Evolutionary conservation across 2,113 vertebrate species (phyloP).

Genomic region (Oreochromis niloticus): DNA sequence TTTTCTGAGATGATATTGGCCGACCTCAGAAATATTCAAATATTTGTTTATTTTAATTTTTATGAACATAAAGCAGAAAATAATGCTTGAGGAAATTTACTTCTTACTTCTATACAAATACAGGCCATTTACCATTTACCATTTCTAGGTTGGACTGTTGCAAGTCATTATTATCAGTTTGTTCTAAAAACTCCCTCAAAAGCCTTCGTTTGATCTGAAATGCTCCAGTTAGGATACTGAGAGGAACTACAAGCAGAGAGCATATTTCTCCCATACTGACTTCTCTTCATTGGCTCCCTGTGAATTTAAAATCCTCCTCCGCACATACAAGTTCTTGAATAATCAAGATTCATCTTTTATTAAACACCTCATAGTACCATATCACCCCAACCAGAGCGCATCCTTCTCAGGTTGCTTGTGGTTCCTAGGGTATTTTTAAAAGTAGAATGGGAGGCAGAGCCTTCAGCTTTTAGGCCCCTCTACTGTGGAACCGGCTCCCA

Average conservation of each 20-base stretch:
- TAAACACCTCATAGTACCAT: background rate
- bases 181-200: background rate
- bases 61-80: background rate
- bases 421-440: background rate
- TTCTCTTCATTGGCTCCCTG: background rate
- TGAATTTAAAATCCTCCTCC: background rate
- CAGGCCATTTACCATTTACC: no score
- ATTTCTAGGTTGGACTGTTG: background rate
- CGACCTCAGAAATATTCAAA: background rate
- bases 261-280: background rate
- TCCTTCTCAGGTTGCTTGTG: background rate
- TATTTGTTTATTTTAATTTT: background rate
- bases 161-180: background rate
- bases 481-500: background rate
- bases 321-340: background rate
- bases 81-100: background rate
- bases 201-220: background rate
- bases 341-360: background rate
- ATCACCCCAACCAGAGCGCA: background rate
- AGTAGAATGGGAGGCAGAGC: background rate
- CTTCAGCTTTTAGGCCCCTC: background rate
- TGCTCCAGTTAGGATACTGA: background rate
- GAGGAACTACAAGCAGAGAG: background rate
- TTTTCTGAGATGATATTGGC: background rate
- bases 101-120: background rate